Evolutionary conservation across 2,888 invertebrate genomes (phyloP), one percentile per base, ranked within the genome.

Genomic region (Trisateles emortualis): DNA sequence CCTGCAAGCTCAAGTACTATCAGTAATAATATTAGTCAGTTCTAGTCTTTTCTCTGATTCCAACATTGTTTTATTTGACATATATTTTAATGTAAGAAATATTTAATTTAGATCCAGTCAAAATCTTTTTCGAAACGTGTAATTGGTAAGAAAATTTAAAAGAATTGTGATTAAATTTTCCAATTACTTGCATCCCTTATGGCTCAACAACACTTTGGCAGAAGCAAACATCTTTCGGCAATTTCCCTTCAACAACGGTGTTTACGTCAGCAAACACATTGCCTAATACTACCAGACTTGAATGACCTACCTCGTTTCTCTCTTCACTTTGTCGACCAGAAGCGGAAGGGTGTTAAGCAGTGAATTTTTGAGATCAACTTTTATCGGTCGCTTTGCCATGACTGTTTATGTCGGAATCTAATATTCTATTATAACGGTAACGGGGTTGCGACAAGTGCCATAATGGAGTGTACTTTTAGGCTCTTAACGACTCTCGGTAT

Each of bases 371-470:
- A 81, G 88, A 79, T 83, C 87, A 79, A 76, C 69, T 68, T 83
- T 74, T 74, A 83, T 76, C 74, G 84, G 88, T 64, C 68, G 66
- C 59, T 62, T 76, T 71, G 76, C 75, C 77, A 76, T 74, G 71
- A 74, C 74, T 66, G 80, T 84, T 88, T 86, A 87, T 83, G 80
- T 80, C 72, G 64, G 78, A 84, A 87, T 90, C 83, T 88, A 88
- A 90, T 88, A 88, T 88, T 89, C 87, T 81, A 88, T 88, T 88
- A 86, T 83, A 79, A 83, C 72, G 72, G 72, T 78, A 84, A 84
- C 78, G 72, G 76, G 81, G 76, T 74, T 75, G 72, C 72, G 78
- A 81, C 81, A 83, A 84, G 81, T 65, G 69, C 80, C 64, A 66
- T 86, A 83, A 86, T 84, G 70, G 78, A 84, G 83, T 82, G 74